phyloP scores from a whole-genome alignment of 2,888 invertebrate genomes.

The Scaeva pyrastri region DNA sequence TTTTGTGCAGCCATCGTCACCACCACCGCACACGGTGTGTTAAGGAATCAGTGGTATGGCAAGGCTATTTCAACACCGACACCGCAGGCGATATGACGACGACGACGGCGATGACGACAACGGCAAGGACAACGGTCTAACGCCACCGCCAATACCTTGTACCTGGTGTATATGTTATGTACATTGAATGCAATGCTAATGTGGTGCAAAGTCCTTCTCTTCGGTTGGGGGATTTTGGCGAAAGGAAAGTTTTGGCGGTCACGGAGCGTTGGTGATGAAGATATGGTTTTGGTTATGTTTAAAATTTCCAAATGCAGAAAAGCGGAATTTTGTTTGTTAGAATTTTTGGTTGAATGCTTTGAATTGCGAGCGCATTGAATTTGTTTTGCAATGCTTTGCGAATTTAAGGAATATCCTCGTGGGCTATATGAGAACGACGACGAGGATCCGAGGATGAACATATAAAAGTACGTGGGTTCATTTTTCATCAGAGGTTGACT shows the following conservation, averaged over 20 bases:
- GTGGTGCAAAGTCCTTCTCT: slow-evolving; percentile 26
- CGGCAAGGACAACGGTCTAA: slow-evolving; percentile 41
- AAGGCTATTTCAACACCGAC: slow-evolving; percentile 10
- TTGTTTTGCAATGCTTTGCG: slow-evolving; percentile 5
- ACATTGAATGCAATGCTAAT: slow-evolving; percentile 32
- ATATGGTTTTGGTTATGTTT: slow-evolving; percentile 11
- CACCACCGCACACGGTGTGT: slow-evolving; percentile 31
- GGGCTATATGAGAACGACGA: too few species aligned
- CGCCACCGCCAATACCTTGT: not conserved
- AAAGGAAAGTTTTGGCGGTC: slow-evolving; percentile 30
- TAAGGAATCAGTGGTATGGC: slow-evolving; percentile 7
- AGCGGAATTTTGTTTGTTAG: slow-evolving; percentile 44
- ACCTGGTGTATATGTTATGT: not conserved
- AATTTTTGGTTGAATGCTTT: slow-evolving; percentile 55
- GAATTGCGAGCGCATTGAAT: slow-evolving; percentile 42
- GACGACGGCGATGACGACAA: slow-evolving; percentile 15
- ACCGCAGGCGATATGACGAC: slow-evolving; percentile 12
- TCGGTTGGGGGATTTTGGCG: not conserved
- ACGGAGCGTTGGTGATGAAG: slow-evolving; percentile 6
- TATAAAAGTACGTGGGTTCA: too few species aligned
- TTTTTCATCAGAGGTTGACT: too few species aligned
- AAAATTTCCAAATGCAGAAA: slow-evolving; percentile 25
- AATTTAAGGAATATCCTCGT: slow-evolving; percentile 1
- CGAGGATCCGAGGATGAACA: too few species aligned
- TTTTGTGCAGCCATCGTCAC: slow-evolving; percentile 37